Evolutionary conservation across 2,888 invertebrate species (phyloP), one percentile per base, ranked within the genome.

Genomic region (Tinea pellionella): DNA sequence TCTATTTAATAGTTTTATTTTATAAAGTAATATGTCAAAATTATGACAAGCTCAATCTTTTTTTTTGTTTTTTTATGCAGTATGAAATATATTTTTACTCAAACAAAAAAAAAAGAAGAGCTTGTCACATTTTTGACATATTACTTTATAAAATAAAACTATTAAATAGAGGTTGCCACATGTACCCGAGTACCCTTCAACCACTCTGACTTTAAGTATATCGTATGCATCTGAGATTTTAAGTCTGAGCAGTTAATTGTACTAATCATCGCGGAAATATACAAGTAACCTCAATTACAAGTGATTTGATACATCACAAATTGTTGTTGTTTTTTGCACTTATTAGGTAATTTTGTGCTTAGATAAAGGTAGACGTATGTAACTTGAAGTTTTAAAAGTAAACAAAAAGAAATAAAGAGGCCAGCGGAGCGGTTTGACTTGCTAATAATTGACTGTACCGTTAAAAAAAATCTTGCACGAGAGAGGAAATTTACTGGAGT

Each of bases 321-420:
- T 47, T 9, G n/a, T 37, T 47, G 47, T 47, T 15, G 47, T 47
- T 47, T 47, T 47, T 47, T 47, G 47, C 47, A 47, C 15, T 15
- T 47, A 47, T 47, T 47, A 47, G 47, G 47, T 47, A 47, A 47
- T 47, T 47, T 47, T 47, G 18, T 47, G 47, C 16, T 47, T 16
- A 47, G 16, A 47, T 47, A 47, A 47, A 37, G 37, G n/a, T 37
- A 37, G 4, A 6, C 37, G 37, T 37, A 37, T 37, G 37, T 37
- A 37, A 37, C 11, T 37, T 37, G 37, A 37, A 37, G 37, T 37
- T 37, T 6, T n/a, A 37, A 37, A 37, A 9, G 1, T 6, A 37
- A 37, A 2, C 2, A 37, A 37, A 37, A 37, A 37, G 9, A 37
- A 37, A 6, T 37, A 37, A 37, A 37, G 37, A 37, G 37, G 37